These are phyloP conservation scores for Drosophila borealis DNA, from an alignment of 2,888 invertebrate genomes.

Conservation along the genomic window DNA sequence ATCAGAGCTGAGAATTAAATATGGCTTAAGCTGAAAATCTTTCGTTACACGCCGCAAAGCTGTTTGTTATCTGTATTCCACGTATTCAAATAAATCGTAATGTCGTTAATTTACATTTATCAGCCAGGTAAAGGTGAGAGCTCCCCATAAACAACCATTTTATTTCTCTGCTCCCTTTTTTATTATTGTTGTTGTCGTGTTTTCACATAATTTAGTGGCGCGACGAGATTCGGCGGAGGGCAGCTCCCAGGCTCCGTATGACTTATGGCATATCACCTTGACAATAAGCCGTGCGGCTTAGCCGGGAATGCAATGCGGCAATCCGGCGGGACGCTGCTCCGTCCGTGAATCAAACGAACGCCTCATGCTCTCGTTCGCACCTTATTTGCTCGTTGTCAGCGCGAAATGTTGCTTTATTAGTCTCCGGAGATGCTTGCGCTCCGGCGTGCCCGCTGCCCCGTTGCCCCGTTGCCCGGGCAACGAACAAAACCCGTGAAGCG, in stretches of 20 bases:
- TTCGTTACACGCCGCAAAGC: too few species aligned
- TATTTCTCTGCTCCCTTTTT: neutral
- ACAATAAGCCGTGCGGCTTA: slow-evolving; percentile 75
- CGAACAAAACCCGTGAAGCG: slow-evolving; percentile 58
- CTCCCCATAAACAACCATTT: slow-evolving; percentile 62
- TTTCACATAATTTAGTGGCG: slow-evolving; percentile 63
- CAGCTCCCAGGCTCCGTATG: slow-evolving; percentile 38
- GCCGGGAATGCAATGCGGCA: slow-evolving; percentile 39
- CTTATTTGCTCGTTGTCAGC: slow-evolving; percentile 76
- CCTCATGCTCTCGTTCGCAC: slow-evolving; percentile 60
- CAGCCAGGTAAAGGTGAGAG: slow-evolving; percentile 15
- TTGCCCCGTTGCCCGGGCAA: slow-evolving; percentile 62
- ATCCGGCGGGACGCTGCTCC: neutral
- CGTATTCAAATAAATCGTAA: slow-evolving; percentile 35
- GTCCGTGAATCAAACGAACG: slow-evolving; percentile 62
- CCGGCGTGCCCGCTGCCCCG: slow-evolving; percentile 44
- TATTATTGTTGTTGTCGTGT: slow-evolving; percentile 12
- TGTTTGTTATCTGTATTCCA: neutral
- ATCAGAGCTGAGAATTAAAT: too few species aligned
- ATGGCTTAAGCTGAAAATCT: too few species aligned
- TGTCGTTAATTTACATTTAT: slow-evolving; percentile 46
- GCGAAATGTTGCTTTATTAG: slow-evolving; percentile 82
- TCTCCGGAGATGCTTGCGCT: slow-evolving; percentile 78
- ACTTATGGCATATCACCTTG: slow-evolving; percentile 78
- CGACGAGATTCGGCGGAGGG: slow-evolving; percentile 16